phyloP scores from a whole-genome alignment of 2,797 vertebrate genomes.

The Octomys mimax region DNA sequence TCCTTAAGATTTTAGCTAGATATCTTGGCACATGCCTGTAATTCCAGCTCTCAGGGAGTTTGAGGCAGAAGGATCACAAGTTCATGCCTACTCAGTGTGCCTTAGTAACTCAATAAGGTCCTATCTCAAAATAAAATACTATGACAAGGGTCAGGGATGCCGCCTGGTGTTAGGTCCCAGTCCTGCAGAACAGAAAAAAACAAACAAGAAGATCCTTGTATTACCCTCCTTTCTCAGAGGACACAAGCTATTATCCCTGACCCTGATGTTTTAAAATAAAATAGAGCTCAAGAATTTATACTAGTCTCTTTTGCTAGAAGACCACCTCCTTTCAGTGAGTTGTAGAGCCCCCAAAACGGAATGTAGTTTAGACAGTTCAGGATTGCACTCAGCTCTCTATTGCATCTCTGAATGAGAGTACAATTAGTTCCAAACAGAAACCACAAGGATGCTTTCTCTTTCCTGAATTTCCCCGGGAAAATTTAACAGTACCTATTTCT shows the following conservation, averaged over 20 bases:
- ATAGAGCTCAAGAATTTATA: background rate
- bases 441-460: background rate
- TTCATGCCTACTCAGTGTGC: background rate
- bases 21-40: background rate
- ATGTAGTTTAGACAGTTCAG: background rate
- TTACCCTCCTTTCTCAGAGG: background rate
- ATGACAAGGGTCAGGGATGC: too few species aligned
- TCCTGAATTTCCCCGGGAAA: slow-evolving; percentile 31
- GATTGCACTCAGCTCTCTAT: background rate
- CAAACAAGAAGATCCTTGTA: background rate
- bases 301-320: background rate
- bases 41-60: background rate
- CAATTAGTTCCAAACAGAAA: slow-evolving; percentile 54
- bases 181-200: background rate
- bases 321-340: background rate
- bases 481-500: slow-evolving; percentile 51
- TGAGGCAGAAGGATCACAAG: background rate
- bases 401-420: background rate
- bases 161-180: background rate
- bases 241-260: background rate
- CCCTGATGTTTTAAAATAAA: background rate
- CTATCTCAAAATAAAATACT: background rate
- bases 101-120: background rate
- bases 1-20: background rate
- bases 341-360: background rate